Evolutionary conservation across 2,797 vertebrate genomes (phyloP), one percentile per base, ranked within the genome.

Genomic region (Garrulus glandarius): DNA sequence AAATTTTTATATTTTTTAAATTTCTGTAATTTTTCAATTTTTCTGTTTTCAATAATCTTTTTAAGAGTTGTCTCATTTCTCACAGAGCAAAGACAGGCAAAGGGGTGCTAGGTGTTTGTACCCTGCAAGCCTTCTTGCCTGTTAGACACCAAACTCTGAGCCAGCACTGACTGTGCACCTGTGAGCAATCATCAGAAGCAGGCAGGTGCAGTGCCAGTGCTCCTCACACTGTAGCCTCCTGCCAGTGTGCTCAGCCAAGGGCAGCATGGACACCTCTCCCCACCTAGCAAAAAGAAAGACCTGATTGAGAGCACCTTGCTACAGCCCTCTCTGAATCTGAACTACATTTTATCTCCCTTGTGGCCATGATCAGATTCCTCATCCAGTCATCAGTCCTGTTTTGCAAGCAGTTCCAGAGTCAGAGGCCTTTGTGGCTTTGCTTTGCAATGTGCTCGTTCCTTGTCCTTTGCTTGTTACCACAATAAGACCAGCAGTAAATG

Each of bases 201-300:
- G 69, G 57, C 74, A 39, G 1, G 13, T 4, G 20, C 27, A 20
- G 32, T 15, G 64, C 47, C 6, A 2, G 15, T 2, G 69, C 61
- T 37, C n/a, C n/a, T 56, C 69, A 15, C 32, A 3, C 39, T 2
- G 4, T n/a, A 7, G 69, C 83, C 67, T 78, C 44, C 46, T 27
- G 65, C 37, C 61, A 14, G 19, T 0, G 6, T 14, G 59, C 71
- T 69, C 74, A 47, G 75, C 57, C 86, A 26, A 57, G 79, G 63
- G 43, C 69, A 49, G 11, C 41, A 24, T 0, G 0, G 22, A 34
- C 61, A 30, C 2, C 34, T 11, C 59, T 37, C 27, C 47, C 2
- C 2, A 16, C 16, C 29, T 1, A 11, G 43, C 14, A 50, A 46
- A 79, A 56, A 19, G 11, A 17, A 37, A 30, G 11, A 30, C 10